Conservation (phyloP, 2,113 vertebrate species). For the Misgurnus anguillicaudatus region DNA sequence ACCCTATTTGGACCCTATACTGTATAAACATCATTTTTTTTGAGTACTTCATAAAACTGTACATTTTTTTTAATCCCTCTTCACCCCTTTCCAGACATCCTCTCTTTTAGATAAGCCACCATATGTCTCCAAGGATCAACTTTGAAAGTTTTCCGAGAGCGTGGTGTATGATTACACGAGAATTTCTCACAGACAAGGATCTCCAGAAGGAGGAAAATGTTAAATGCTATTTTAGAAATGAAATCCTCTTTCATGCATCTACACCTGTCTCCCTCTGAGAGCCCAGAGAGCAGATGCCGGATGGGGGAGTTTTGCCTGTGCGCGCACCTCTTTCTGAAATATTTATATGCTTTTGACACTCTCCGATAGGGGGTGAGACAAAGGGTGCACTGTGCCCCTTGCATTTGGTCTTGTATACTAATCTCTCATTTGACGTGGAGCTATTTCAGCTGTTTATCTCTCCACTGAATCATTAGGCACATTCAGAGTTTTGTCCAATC, state of each 20-base stretch:
- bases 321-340: slow-evolving; percentile 95
- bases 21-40: neutral
- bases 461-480: slow-evolving; percentile 39
- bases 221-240: slow-evolving; percentile 95
- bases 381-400: slow-evolving; percentile 82
- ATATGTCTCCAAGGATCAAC: slow-evolving; percentile 78
- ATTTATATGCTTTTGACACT: slow-evolving; percentile 95
- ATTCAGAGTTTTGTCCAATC: slow-evolving; percentile 35
- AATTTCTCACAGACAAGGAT: slow-evolving; percentile 81
- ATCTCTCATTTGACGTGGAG: slow-evolving; percentile 50
- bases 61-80: neutral
- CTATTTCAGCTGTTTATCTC: slow-evolving; percentile 63
- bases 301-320: slow-evolving; percentile 80
- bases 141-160: slow-evolving; percentile 72
- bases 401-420: slow-evolving; percentile 67
- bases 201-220: slow-evolving; percentile 84
- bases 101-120: slow-evolving; percentile 67
- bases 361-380: slow-evolving; percentile 80
- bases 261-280: slow-evolving; percentile 96
- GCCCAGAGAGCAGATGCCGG: slow-evolving; percentile 90
- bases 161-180: slow-evolving; percentile 78
- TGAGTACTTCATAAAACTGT: neutral
- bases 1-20: no score
- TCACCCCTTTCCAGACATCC: slow-evolving; percentile 38
- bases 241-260: slow-evolving; percentile 94